phyloP scores from a whole-genome alignment of 2,797 vertebrate species.

The Scolopax bukidnonensis region DNA sequence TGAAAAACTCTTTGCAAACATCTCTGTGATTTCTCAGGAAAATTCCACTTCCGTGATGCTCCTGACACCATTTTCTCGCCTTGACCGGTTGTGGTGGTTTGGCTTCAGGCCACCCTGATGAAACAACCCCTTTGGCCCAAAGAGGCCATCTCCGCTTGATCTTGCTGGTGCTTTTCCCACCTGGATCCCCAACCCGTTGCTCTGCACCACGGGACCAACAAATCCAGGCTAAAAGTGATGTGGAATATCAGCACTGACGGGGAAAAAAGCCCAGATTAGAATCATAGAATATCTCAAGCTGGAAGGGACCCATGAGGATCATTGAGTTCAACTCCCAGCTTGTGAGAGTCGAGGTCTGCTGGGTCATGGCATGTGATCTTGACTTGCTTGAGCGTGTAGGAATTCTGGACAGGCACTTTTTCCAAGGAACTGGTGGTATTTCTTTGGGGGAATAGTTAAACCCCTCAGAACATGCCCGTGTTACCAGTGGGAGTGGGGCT shows the following conservation, averaged over 20 bases:
- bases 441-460: neutral
- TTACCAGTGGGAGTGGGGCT: neutral
- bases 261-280: rapidly evolving
- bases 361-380: neutral
- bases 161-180: neutral
- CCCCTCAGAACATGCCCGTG: conserved; percentile 20
- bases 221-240: rapidly evolving
- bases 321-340: neutral
- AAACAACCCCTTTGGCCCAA: rapidly evolving
- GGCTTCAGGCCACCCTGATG: rapidly evolving
- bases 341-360: neutral
- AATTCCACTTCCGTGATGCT: neutral
- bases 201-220: rapidly evolving
- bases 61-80: rapidly evolving
- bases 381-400: rapidly evolving
- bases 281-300: rapidly evolving
- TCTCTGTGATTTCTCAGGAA: neutral
- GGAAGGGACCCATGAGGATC: neutral
- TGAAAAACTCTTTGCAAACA: neutral
- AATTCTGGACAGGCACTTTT: neutral
- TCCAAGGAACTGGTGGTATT: neutral
- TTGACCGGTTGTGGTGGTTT: neutral
- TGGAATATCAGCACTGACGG: rapidly evolving
- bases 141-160: neutral
- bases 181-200: rapidly evolving